Conservation (phyloP, 2,888 invertebrate species). For the Hypomecis punctinalis region DNA sequence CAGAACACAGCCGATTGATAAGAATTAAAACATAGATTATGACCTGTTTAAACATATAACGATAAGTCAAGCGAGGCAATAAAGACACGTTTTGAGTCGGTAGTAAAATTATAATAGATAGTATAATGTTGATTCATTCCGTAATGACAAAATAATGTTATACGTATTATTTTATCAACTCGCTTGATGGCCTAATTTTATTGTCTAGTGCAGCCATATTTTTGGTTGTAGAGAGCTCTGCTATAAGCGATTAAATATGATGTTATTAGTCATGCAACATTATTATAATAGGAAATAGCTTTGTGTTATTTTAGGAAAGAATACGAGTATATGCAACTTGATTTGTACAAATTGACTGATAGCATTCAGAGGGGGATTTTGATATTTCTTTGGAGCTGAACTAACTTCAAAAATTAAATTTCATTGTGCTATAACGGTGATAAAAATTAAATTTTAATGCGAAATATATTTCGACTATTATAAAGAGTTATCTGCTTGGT, state of each 20-base stretch:
- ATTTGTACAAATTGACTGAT: background rate
- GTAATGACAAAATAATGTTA: background rate
- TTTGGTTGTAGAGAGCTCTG: slow-evolving; percentile 14
- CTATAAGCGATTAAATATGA: background rate
- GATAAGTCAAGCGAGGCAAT: slow-evolving; percentile 1
- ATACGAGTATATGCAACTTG: background rate
- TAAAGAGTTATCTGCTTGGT: no score
- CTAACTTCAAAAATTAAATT: no score
- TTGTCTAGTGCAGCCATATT: background rate
- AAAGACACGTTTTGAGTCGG: background rate
- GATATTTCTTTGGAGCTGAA: no score
- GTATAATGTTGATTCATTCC: no score
- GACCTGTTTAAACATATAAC: background rate
- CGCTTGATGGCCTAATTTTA: background rate
- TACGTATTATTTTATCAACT: background rate
- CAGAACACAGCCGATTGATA: background rate
- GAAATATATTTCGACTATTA: no score
- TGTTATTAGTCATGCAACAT: slow-evolving; percentile 23
- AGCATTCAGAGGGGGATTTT: no score
- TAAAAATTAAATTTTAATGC: no score
- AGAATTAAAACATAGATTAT: background rate
- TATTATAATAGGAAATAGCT: slow-evolving; percentile 7
- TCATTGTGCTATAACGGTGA: no score
- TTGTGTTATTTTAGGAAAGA: no score
- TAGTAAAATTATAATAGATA: no score